Evolutionary conservation across 2,797 vertebrate species (phyloP), one percentile per base, ranked within the genome.

Genomic region (Tokudaia muenninki): DNA sequence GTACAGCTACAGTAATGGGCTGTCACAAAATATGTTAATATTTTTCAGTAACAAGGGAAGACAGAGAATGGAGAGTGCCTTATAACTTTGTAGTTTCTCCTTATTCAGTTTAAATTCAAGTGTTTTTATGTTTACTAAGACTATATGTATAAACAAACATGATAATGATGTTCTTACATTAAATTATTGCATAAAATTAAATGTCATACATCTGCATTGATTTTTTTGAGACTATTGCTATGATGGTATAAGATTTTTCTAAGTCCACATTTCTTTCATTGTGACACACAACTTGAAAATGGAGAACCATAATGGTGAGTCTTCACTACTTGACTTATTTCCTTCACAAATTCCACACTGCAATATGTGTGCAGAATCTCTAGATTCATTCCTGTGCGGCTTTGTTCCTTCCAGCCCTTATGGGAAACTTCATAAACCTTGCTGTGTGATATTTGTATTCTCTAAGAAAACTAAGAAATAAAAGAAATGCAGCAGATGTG

Each of bases 351-450:
- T 78, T 41, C 26, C 1, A 8, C 31, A 67, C 14, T 57, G n/a
- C 4, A 47, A 4, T 14, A 6, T 31, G 6, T 19, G 17, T 31
- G 0, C 22, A 21, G 0, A 6, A 13, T 10, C 31, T 67, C 17
- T 78, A 22, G n/a, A 41, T 80, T n/a, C 13, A 17, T 19, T 29
- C 21, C 14, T 41, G 3, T 83, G 2, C 3, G 50, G 44, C 16
- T 37, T 37, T 13, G 21, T 67, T 82, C 67, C 79, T n/a, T 91
- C 21, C 2, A 79, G 1, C 5, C 34, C 2, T 72, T 94, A 0
- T 86, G 24, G 14, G 12, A 81, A 89, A 78, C 11, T 57, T 95
- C 10, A 75, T 77, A 83, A 92, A 52, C 26, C 80, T 72, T 72
- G 31, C 44, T 2, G 67, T 61, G 0, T 96, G 19, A 37, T 44